phyloP scores from a whole-genome alignment of 2,113 vertebrate genomes.

The Oreochromis niloticus region DNA sequence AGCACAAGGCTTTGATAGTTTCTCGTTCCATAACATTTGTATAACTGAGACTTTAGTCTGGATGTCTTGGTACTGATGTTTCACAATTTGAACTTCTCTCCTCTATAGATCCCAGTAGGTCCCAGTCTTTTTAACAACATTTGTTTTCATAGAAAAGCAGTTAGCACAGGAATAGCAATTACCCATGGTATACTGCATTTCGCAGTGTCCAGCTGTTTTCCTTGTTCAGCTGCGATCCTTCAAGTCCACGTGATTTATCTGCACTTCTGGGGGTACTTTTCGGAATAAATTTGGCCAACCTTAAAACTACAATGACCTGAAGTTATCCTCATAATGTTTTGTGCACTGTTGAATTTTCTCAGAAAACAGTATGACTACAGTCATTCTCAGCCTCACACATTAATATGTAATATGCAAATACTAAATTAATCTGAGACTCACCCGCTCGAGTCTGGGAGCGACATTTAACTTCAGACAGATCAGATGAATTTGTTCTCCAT shows the following conservation, averaged over 20 bases:
- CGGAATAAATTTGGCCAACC: rapidly evolving
- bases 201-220: neutral
- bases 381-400: neutral
- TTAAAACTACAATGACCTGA: neutral
- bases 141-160: neutral
- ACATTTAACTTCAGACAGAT: neutral
- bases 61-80: neutral
- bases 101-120: neutral
- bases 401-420: neutral
- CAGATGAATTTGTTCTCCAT: neutral
- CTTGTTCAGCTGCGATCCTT: neutral
- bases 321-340: neutral
- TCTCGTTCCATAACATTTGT: neutral
- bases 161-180: neutral
- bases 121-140: neutral
- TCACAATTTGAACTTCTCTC: neutral
- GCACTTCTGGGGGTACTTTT: neutral
- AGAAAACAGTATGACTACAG: neutral
- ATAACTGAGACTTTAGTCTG: neutral
- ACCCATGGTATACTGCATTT: neutral
- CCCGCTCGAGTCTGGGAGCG: neutral
- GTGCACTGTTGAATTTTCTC: neutral
- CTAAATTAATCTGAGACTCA: neutral
- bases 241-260: neutral
- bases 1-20: neutral